These are phyloP conservation scores for Prosapia bicincta DNA, from an alignment of 2,888 invertebrate species.

Conservation along the genomic window DNA sequence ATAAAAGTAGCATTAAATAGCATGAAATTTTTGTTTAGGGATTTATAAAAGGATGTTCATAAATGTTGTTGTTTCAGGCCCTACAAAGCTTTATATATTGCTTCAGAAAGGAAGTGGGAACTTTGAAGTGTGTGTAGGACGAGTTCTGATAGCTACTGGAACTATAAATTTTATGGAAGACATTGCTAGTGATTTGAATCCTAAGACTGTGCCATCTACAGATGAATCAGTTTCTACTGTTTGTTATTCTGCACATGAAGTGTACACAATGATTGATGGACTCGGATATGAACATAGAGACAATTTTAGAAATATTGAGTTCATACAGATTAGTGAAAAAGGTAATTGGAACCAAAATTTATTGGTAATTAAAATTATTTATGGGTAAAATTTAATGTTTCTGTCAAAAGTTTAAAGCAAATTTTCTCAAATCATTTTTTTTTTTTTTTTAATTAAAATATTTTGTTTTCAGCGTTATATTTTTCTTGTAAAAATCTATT, in stretches of 20 bases:
- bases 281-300: slow-evolving; percentile 16
- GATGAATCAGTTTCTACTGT: not conserved
- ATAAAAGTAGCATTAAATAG: no score
- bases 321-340: not conserved
- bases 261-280: slow-evolving; percentile 8
- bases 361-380: no score
- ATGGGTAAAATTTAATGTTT: no score
- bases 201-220: not conserved
- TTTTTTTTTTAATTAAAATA: no score
- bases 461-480: no score
- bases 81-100: not conserved
- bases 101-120: not conserved
- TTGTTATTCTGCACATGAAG: not conserved
- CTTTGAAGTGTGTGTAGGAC: not conserved
- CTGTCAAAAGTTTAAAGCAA: no score
- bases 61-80: no score
- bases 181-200: not conserved
- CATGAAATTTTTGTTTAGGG: no score
- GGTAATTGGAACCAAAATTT: no score
- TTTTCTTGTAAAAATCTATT: no score
- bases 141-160: slow-evolving; percentile 2
- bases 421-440: no score
- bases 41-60: no score
- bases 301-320: slow-evolving; percentile 5
- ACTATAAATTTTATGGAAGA: not conserved